These are phyloP conservation scores for Aselliscus stoliczkanus DNA, from an alignment of 2,797 vertebrate genomes.

Conservation along the genomic window DNA sequence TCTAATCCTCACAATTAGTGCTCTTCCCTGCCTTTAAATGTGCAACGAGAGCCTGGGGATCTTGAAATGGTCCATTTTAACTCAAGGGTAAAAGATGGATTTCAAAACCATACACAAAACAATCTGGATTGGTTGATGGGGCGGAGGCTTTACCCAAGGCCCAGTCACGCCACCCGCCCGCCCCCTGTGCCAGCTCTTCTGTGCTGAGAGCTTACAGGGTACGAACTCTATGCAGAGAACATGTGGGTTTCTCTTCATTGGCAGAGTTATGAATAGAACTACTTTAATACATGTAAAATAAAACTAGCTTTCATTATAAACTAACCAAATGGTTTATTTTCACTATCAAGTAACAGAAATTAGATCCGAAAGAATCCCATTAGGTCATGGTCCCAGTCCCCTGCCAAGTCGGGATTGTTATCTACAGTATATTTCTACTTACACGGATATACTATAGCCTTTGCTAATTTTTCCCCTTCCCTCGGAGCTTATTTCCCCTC, in stretches of 20 bases:
- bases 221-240: background rate
- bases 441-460: background rate
- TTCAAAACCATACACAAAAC: background rate
- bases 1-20: background rate
- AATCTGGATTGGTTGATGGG: background rate
- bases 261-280: constrained; percentile 38
- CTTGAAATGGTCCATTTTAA: background rate
- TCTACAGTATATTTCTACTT: background rate
- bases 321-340: constrained; percentile 56
- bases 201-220: background rate
- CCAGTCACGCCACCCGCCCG: background rate
- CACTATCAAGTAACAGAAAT: constrained; percentile 52
- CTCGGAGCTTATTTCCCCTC: constrained; percentile 7
- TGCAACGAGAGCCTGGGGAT: background rate
- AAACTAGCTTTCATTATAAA: constrained; percentile 59
- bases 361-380: constrained; percentile 36
- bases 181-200: background rate
- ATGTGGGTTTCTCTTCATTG: background rate
- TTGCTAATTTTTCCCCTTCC: constrained; percentile 21
- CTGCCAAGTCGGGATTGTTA: constrained; percentile 35
- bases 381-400: constrained; percentile 34
- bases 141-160: background rate
- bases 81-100: background rate
- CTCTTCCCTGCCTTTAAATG: background rate
- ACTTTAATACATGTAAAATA: constrained; percentile 53